Base-by-base conservation (phyloP, 2,888 invertebrate genomes). In the Lottia gigantea region DNA sequence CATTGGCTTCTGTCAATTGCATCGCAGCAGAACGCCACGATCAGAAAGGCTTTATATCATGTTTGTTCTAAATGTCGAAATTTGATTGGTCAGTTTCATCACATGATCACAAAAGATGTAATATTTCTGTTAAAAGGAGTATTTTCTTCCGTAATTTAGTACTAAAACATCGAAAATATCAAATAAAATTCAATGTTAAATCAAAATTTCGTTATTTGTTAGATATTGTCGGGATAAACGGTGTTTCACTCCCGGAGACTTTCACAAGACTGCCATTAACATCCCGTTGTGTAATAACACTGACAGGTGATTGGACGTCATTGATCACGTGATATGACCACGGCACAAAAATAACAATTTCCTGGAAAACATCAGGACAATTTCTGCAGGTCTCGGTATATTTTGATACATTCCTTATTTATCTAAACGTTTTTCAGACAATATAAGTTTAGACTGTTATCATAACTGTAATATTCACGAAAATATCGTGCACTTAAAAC, bases 1-100 rank as follows among this genome's bases (percentile, higher is more conserved):
- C 80, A 77, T 77, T 70, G 77, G 78, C 78, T 77, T 84, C 80
- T 77, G 80, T 80, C 80, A 81, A 77, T 80, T 81, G 82, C 85
- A 81, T 82, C 80, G 78, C 80, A 80, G 76, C 79, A 79, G 71
- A 76, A 79, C 80, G 74, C 74, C 64, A 68, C 73, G 73, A 62
- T 70, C 62, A 70, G 74, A 63, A 73, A 73, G 74, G 77, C 82
- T 84, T 82, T 84, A 84, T 83, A 84, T 49, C n/a, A 49, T 70
- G 77, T 74, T 78, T 75, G 81, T 83, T 82, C 74, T 81, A 83
- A 85, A 78, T 73, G 72, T 68, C 71, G 69, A 73, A 72, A 73
- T 80, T 76, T 83, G 80, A 87, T 87, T 87, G 87, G 87, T 76
- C 79, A 79, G 75, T 71, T 71, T 55, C 62, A 76, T 86, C 87